A percentile compares a stretch with the other conserved stretches of the same genome.
phyloP scores from a whole-genome alignment of 2,888 invertebrate genomes.

The Diogma glabrata region DNA sequence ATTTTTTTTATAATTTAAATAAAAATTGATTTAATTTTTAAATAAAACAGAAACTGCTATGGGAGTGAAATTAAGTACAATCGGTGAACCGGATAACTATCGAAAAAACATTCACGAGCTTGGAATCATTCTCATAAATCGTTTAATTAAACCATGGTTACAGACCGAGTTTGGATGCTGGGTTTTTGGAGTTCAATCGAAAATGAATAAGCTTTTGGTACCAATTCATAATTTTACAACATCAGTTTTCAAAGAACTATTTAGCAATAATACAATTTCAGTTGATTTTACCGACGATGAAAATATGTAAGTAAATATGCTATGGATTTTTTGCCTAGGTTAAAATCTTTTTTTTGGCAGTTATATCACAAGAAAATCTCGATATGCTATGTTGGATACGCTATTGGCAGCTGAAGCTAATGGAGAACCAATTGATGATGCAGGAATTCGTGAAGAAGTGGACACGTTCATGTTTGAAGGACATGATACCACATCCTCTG shows the following conservation, averaged over 20 bases:
- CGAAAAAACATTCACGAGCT: conserved; percentile 43
- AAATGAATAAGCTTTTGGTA: conserved; percentile 35
- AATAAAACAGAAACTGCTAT: conserved; percentile 54
- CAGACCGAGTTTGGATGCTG: conserved; percentile 44
- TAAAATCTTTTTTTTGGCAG: conserved; percentile 18
- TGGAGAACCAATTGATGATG: conserved; percentile 37
- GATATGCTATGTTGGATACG: conserved; percentile 46
- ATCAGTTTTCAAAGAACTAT: conserved; percentile 33
- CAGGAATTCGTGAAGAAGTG: conserved; percentile 48
- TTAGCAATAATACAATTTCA: conserved; percentile 24
- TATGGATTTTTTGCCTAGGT: not conserved
- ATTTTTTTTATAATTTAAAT: no score
- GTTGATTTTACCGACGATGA: conserved; percentile 48
- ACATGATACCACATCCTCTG: conserved; percentile 49
- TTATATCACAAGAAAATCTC: conserved; percentile 24
- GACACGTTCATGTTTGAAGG: conserved; percentile 55
- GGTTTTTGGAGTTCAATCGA: conserved; percentile 37
- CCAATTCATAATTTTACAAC: conserved; percentile 36
- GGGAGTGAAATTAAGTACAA: conserved; percentile 48
- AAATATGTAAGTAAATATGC: conserved; percentile 16
- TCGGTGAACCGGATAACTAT: conserved; percentile 41
- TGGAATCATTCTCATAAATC: conserved; percentile 32
- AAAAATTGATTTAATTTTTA: no score
- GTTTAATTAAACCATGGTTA: conserved; percentile 44
- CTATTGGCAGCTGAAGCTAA: conserved; percentile 38